Evolutionary conservation across 2,888 invertebrate species (phyloP).

Genomic region (Uloborus plumipes): DNA sequence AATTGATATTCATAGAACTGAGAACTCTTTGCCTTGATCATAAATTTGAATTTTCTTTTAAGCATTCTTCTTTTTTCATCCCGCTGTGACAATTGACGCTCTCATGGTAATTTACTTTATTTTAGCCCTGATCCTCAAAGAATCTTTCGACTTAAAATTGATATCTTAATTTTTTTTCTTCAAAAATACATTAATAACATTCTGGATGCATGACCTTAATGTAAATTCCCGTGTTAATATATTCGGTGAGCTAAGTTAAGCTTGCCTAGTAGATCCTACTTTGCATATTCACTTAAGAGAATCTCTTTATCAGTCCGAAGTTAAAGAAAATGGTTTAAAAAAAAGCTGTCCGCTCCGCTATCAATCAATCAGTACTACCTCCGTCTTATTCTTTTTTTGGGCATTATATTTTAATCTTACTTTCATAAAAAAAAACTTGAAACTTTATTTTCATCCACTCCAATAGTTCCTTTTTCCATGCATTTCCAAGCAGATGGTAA

Average conservation of each 20-base stretch:
- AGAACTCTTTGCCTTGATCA: too few relatives aligned
- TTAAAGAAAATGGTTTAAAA: slow-evolving; percentile 4
- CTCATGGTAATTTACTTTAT: too few relatives aligned
- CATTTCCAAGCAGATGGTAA: slow-evolving; percentile 59
- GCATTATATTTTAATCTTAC: slow-evolving; percentile 49
- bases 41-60: too few relatives aligned
- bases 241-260: background rate
- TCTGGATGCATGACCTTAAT: too few relatives aligned
- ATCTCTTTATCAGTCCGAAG: slow-evolving; percentile 38
- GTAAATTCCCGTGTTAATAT: slow-evolving; percentile 11
- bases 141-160: too few relatives aligned
- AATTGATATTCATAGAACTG: too few relatives aligned
- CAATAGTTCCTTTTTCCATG: slow-evolving; percentile 21
- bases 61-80: too few relatives aligned
- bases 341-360: slow-evolving; percentile 20
- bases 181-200: too few relatives aligned
- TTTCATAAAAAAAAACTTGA: slow-evolving; percentile 6
- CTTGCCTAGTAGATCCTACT: background rate
- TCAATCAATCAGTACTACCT: slow-evolving; percentile 53
- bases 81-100: too few relatives aligned
- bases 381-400: background rate
- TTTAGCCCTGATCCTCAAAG: too few relatives aligned
- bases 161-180: too few relatives aligned
- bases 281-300: slow-evolving; percentile 52
- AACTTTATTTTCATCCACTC: slow-evolving; percentile 12